Base-by-base conservation (phyloP, 2,888 invertebrate species). In the Cheilosia vulpina region DNA sequence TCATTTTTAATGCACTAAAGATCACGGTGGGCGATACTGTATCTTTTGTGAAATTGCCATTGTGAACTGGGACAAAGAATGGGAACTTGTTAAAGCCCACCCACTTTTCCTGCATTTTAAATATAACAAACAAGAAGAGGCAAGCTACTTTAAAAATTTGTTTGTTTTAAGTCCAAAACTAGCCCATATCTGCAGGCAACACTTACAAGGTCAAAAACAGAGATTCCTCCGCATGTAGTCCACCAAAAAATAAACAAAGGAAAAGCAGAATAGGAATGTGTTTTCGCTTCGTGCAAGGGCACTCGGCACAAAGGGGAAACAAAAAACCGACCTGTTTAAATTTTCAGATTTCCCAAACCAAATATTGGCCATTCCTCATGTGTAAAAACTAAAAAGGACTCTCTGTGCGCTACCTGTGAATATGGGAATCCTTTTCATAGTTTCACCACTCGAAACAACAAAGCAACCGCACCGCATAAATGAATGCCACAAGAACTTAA, bases 391-490 rank as follows among this genome's bases (percentile, higher is more conserved):
- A 52, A 63, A 78, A 63, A 68, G 47, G n/a, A 66, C 50, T 17
- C n/a, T 62, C n/a, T 62, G 65, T 58, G 68, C 63, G 62, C 75
- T 75, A 58, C 41, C 9, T 6, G 11, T 21, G 38, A 19, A 19
- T 38, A 57, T 72, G 71, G 52, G 55, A 81, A 85, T 80, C 72
- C 72, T 55, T 77, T 80, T 81, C 84, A 77, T 71, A 75, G 80
- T 60, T 68, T 77, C 60, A 47, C 81, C 58, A 80, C 72, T 84
- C 69, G 63, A 81, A 76, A 81, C 85, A 85, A 81, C 85, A 85
- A 85, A 85, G 85, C 76, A 55, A 81, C 85, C 81, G 85, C 81
- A 85, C 55, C 65, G 84, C 75, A 85, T 81, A 85, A 76, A 81
- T 81, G 84, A 76, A 72, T 72, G 76, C 85, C 81, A 81, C 81